Base-by-base conservation (phyloP, 2,888 invertebrate genomes). In the Margaritifera margaritifera region DNA sequence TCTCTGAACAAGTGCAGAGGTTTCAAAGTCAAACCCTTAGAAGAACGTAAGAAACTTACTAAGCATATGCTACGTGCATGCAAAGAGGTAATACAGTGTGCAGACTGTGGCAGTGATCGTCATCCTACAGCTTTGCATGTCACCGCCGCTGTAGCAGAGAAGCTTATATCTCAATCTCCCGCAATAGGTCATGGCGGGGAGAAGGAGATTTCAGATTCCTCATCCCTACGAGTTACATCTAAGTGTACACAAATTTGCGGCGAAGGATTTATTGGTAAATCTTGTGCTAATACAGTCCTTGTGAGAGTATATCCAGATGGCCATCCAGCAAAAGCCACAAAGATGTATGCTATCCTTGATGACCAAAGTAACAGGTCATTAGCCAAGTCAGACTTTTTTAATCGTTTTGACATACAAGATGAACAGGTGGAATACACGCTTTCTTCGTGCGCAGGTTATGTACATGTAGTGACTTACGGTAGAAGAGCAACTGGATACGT, bases 211-310 rank as follows among this genome's bases (percentile, higher is more conserved):
- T 6, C 4, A 31, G 6, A 51, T 55, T 18, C 20, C 18, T 22
- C 3, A 20, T 1, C 19, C 2, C 25, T 42, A 51, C n/a, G 22
- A 19, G 54, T 69, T 18, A 55, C 51, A 18, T 50, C 60, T 54
- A 69, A 64, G 24, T 72, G 69, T 56, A 63, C 63, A 51, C 66
- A 65, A 51, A 58, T 72, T 59, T 72, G 68, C 42, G 68, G 64
- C 5, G 57, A 31, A 31, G 31, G 3, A 31, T 31, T 2, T 31
- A 31, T 68, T n/a, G n/a, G n/a, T n/a, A n/a, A n/a, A n/a, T n/a
- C n/a, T n/a, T n/a, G n/a, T n/a, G n/a, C n/a, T n/a, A n/a, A n/a
- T n/a, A n/a, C n/a, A n/a, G n/a, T n/a, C n/a, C n/a, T n/a, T n/a
- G n/a, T n/a, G n/a, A n/a, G n/a, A n/a, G n/a, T n/a, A n/a, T n/a